A percentile compares a stretch with the other conserved stretches of the same genome.
Conservation (phyloP, 2,797 vertebrate species). For the Pantherophis vulpinus region DNA sequence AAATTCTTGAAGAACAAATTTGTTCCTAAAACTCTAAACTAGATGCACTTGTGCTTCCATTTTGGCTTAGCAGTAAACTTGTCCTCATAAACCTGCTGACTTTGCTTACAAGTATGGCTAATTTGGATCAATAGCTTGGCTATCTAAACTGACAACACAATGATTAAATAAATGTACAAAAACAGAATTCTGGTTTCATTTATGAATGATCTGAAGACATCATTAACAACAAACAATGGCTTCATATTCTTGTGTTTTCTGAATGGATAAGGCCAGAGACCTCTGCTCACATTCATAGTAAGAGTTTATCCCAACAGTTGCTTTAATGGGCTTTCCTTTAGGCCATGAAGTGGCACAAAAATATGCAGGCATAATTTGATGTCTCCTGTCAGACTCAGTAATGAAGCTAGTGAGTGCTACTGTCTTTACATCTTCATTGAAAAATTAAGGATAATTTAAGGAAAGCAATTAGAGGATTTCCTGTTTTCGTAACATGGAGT, state of each 20-base stretch:
- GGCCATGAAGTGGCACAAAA: background rate
- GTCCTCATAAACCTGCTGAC: background rate
- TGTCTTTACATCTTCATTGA: background rate
- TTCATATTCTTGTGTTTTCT: background rate
- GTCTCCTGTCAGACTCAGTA: background rate
- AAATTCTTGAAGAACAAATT: background rate
- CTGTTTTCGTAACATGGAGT: background rate
- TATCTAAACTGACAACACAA: background rate
- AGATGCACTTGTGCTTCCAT: background rate
- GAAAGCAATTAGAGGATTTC: background rate
- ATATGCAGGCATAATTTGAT: background rate
- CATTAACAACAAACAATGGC: background rate
- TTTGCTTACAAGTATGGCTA: background rate
- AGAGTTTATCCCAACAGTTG: background rate
- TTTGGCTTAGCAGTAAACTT: background rate
- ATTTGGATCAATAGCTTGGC: background rate
- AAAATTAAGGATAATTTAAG: background rate
- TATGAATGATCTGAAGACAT: background rate
- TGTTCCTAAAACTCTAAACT: conserved; percentile 29
- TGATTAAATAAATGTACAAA: background rate
- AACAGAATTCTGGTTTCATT: background rate
- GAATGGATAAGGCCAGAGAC: background rate
- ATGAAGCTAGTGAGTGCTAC: background rate
- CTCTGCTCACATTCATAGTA: background rate
- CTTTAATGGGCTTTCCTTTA: background rate